A percentile compares a stretch with the other conserved stretches of the same genome.
Evolutionary conservation across 2,113 vertebrate genomes (phyloP).

Genomic region (Amblyornis subalaris): DNA sequence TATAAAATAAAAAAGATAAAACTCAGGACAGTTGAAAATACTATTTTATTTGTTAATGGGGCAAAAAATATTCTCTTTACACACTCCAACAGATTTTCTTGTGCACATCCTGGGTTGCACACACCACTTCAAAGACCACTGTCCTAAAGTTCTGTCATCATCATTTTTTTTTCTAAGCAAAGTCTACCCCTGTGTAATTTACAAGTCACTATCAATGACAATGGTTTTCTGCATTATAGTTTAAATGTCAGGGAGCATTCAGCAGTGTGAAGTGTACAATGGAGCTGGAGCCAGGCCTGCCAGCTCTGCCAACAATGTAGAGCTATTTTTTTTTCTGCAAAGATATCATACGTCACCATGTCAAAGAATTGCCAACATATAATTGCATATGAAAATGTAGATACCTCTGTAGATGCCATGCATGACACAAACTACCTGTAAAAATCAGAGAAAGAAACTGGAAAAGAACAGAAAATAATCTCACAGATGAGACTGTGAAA

Average conservation of each 20-base stretch:
- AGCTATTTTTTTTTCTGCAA: not conserved
- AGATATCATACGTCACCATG: not conserved
- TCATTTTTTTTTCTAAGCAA: not conserved
- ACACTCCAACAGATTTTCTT: not conserved
- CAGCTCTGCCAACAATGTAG: not conserved
- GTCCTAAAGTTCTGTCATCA: not conserved
- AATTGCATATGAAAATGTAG: not conserved
- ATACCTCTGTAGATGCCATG: not conserved
- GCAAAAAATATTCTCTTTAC: not conserved
- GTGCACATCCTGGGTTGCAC: accelerated
- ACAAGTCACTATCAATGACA: not conserved
- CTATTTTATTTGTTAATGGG: not conserved
- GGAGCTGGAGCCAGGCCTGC: not conserved
- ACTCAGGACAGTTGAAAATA: not conserved
- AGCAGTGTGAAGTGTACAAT: not conserved
- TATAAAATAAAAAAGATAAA: not conserved
- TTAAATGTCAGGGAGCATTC: not conserved
- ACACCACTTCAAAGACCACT: not conserved
- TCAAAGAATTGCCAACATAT: not conserved
- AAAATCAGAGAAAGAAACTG: not conserved
- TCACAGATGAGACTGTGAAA: not conserved
- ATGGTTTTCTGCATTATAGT: not conserved
- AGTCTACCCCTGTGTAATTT: not conserved
- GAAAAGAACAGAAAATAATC: not conserved
- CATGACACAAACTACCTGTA: not conserved